phyloP scores from a whole-genome alignment of 2,797 vertebrate genomes.

The Champsocephalus esox region DNA sequence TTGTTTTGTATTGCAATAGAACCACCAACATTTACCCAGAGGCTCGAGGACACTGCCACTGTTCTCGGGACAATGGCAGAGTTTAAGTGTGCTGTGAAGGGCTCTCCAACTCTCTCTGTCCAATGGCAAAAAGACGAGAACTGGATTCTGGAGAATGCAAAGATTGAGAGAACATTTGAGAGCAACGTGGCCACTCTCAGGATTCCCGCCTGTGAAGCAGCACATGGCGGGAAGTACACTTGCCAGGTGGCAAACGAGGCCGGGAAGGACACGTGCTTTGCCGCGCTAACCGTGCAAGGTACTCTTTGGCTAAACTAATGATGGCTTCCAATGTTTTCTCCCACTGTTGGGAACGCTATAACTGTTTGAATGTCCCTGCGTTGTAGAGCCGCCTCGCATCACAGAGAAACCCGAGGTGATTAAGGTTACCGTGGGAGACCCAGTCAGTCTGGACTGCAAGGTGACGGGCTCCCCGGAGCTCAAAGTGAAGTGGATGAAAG shows the following conservation, averaged over 20 bases:
- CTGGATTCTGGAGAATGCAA: constrained; percentile 92
- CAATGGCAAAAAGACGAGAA: constrained; percentile 97
- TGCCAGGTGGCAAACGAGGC: constrained; percentile 97
- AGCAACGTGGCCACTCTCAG: constrained; percentile 88
- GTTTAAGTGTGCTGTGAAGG: constrained; percentile 89
- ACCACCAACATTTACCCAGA: constrained; percentile 91
- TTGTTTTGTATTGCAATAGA: constrained; percentile 83
- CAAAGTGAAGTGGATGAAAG: constrained; percentile 94
- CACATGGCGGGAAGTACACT: constrained; percentile 92
- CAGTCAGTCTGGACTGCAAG: constrained; percentile 94
- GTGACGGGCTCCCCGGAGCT: constrained; percentile 95
- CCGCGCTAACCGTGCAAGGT: constrained; percentile 95
- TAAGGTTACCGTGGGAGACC: constrained; percentile 94
- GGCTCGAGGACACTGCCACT: constrained; percentile 88
- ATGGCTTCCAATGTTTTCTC: neutral
- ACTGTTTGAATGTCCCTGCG: constrained; percentile 47
- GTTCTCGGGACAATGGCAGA: constrained; percentile 89
- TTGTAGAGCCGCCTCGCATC: constrained; percentile 94
- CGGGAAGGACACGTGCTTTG: constrained; percentile 92
- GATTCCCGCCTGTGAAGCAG: constrained; percentile 87
- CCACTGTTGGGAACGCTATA: neutral
- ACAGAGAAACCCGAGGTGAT: constrained; percentile 93
- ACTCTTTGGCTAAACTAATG: constrained; percentile 58
- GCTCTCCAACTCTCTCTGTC: constrained; percentile 90
- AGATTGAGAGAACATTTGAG: constrained; percentile 89